Evolutionary conservation across 2,113 vertebrate species (phyloP), one percentile per base, ranked within the genome.

Genomic region (Gavialis gangeticus): DNA sequence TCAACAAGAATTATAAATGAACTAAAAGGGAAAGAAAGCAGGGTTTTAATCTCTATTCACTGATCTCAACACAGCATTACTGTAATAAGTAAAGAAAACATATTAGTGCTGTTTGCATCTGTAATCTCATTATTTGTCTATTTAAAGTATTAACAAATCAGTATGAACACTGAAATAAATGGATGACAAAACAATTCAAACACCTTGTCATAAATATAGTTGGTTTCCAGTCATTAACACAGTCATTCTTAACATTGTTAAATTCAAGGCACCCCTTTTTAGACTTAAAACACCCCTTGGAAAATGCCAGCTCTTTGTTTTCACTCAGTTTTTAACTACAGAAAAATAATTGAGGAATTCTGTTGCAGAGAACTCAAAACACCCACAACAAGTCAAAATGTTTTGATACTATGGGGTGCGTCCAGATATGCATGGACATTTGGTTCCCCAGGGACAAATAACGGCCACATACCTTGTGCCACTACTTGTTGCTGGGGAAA

Each of bases 1-100:
- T 91, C 37, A 75, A 88, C 69, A 18, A 85, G 66, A 91, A 96
- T 87, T 90, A 93, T 85, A 87, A 87, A 66, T 55, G 54, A 71
- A 69, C 60, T 66, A 34, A 67, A 34, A 18, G 30, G 16, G 62
- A 9, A 64, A 82, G 71, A 9, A 64, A 82, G 71, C n/a, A 67
- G 69, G 0, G 27, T 78, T 85, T 84, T 17, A 79, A 82, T 10
- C 1, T 1, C 46, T 75, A 37, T 59, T 90, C 28, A 84, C 54
- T 79, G 24, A 24, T 83, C 76, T 87, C 81, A 85, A 34, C 60
- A 15, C 10, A 59, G 2, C 59, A 34, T 84, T 92, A 92, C 78
- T 76, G 25, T n/a, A 85, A 79, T 11, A 21, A 5, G 11, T 27
- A 64, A 73, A 34, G 28, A 81, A 90, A 88, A 82, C 4, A 28